phyloP scores from a whole-genome alignment of 2,113 vertebrate species.

The Puma concolor region DNA sequence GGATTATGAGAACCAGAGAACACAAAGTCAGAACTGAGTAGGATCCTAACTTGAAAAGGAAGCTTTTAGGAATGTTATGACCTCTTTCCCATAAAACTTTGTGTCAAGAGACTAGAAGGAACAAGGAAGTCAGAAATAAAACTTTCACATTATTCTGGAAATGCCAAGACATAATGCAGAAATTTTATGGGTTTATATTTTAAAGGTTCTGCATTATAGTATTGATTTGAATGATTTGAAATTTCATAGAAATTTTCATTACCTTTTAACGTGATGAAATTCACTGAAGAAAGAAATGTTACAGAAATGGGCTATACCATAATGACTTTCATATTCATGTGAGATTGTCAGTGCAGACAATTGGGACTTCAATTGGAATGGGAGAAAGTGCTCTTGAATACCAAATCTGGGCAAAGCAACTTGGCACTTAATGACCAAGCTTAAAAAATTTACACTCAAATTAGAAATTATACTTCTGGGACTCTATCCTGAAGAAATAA shows the following conservation, averaged over 20 bases:
- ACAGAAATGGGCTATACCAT: not conserved
- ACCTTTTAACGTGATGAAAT: slow-evolving; percentile 58
- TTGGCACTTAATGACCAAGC: not conserved
- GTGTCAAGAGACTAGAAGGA: not conserved
- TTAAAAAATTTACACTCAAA: not conserved
- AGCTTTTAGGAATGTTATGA: not conserved
- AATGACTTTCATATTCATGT: slow-evolving; percentile 11
- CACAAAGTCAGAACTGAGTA: not conserved
- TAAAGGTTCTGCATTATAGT: slow-evolving; percentile 23
- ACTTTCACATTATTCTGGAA: not conserved
- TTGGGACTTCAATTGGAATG: not conserved
- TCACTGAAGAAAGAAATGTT: slow-evolving; percentile 44
- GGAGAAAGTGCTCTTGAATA: not conserved
- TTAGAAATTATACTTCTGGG: not conserved
- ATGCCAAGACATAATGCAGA: slow-evolving; percentile 36
- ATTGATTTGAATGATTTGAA: slow-evolving; percentile 59
- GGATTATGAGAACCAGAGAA: not conserved
- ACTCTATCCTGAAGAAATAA: not conserved
- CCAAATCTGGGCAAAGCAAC: not conserved
- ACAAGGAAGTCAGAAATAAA: slow-evolving; percentile 49
- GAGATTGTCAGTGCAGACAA: not conserved
- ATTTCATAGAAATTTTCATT: slow-evolving; percentile 62
- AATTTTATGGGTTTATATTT: slow-evolving; percentile 59
- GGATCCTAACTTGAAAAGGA: not conserved
- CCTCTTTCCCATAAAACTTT: not conserved